phyloP scores from a whole-genome alignment of 2,113 vertebrate genomes.

The Chroicocephalus ridibundus region DNA sequence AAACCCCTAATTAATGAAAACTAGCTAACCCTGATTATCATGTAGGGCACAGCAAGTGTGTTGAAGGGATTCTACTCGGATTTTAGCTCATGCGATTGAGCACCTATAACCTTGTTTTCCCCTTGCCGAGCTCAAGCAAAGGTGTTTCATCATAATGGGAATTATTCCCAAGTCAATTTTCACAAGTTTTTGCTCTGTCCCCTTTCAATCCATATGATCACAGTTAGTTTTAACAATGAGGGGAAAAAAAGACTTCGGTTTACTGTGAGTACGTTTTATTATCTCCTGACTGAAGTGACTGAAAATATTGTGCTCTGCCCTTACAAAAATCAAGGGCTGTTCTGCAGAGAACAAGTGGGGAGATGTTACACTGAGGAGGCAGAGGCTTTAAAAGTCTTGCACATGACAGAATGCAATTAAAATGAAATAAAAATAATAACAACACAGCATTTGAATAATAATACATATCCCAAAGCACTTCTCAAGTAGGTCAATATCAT shows the following conservation, averaged over 20 bases:
- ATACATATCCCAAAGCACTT: neutral
- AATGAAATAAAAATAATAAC: conserved; percentile 16
- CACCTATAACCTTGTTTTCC: conserved; percentile 52
- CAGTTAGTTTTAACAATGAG: neutral
- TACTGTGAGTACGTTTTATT: neutral
- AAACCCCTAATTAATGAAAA: conserved; percentile 38
- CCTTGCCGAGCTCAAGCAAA: conserved; percentile 34
- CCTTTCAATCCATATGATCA: conserved; percentile 4
- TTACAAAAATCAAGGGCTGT: neutral
- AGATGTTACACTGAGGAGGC: neutral
- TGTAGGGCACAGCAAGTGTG: neutral
- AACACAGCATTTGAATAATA: conserved; percentile 5
- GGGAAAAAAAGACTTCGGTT: neutral
- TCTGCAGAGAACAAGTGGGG: neutral
- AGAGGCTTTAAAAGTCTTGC: neutral
- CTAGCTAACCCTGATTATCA: conserved; percentile 21
- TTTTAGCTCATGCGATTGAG: neutral
- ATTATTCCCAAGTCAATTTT: conserved; percentile 57
- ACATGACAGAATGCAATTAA: neutral
- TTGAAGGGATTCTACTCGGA: neutral
- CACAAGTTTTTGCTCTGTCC: conserved; percentile 17
- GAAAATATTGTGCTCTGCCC: neutral
- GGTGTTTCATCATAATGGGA: conserved; percentile 49
- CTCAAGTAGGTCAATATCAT: neutral
- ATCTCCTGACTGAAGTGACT: neutral